phyloP scores from a whole-genome alignment of 2,113 vertebrate species.

The Apteryx owenii region DNA sequence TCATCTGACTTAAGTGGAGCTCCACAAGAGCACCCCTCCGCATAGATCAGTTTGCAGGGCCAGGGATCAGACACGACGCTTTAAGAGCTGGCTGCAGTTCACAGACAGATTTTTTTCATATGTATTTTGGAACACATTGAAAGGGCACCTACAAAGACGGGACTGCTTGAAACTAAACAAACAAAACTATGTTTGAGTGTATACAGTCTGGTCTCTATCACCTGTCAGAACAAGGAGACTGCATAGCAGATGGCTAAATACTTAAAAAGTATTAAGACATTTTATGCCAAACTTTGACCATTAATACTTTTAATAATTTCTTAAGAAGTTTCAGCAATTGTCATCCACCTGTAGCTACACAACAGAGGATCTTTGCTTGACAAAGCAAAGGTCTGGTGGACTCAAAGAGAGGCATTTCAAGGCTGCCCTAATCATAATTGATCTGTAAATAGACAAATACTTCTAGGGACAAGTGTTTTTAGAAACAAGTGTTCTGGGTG shows the following conservation, averaged over 20 bases:
- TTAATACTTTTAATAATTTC: not conserved
- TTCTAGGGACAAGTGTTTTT: not conserved
- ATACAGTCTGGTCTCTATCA: not conserved
- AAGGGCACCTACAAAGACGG: not conserved
- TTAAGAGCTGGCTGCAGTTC: not conserved
- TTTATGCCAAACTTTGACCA: not conserved
- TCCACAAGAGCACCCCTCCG: not conserved
- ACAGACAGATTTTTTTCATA: not conserved
- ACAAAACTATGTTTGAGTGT: accelerated
- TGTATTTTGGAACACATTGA: not conserved
- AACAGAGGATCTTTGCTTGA: not conserved
- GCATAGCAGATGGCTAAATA: not conserved
- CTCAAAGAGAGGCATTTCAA: not conserved
- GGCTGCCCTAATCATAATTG: not conserved
- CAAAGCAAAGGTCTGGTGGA: not conserved
- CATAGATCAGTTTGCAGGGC: not conserved
- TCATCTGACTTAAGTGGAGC: not conserved
- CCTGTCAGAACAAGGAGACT: not conserved
- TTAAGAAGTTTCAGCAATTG: not conserved
- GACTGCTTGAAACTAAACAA: not conserved
- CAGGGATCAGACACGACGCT: not conserved
- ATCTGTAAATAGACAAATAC: not conserved
- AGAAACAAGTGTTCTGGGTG: not conserved
- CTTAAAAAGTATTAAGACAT: not conserved
- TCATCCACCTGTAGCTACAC: not conserved